Conservation (phyloP, 2,888 invertebrate genomes). For the Chorisops tibialis region DNA sequence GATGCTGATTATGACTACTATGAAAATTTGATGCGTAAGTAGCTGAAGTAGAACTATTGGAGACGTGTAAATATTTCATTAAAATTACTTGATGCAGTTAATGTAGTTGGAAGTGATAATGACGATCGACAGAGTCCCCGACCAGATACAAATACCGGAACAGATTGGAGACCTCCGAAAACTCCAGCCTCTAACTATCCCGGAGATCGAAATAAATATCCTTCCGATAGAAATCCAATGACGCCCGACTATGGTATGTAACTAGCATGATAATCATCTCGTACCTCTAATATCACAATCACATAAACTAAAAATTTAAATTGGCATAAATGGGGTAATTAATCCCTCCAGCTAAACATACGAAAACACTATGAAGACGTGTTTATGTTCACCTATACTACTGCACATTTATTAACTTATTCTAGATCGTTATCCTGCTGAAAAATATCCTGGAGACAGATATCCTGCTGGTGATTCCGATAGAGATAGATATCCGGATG, state of each 20-base stretch:
- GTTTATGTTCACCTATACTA: slow-evolving; percentile 18
- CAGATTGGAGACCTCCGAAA: slow-evolving; percentile 42
- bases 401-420: slow-evolving; percentile 26
- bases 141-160: slow-evolving; percentile 41
- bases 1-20: slow-evolving; percentile 92
- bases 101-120: slow-evolving; percentile 49
- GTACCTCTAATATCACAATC: neutral
- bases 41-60: neutral
- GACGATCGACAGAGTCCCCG: slow-evolving; percentile 41
- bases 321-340: neutral
- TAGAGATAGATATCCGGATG: slow-evolving; percentile 56
- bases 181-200: neutral
- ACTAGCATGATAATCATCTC: neutral
- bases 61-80: neutral
- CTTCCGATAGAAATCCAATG: slow-evolving; percentile 47
- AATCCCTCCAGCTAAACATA: neutral
- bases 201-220: slow-evolving; percentile 52
- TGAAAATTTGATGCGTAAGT: slow-evolving; percentile 89
- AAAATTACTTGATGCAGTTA: slow-evolving; percentile 43
- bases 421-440: slow-evolving; percentile 51
- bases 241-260: slow-evolving; percentile 32
- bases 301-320: slow-evolving; percentile 1
- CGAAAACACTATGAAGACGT: slow-evolving; percentile 31
- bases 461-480: slow-evolving; percentile 51
- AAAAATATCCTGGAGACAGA: slow-evolving; percentile 54